A percentile compares a stretch with the other conserved stretches of the same genome.
These are phyloP conservation scores for Sepioteuthis lessoniana DNA, from an alignment of 2,888 invertebrate genomes.

Conservation along the genomic window DNA sequence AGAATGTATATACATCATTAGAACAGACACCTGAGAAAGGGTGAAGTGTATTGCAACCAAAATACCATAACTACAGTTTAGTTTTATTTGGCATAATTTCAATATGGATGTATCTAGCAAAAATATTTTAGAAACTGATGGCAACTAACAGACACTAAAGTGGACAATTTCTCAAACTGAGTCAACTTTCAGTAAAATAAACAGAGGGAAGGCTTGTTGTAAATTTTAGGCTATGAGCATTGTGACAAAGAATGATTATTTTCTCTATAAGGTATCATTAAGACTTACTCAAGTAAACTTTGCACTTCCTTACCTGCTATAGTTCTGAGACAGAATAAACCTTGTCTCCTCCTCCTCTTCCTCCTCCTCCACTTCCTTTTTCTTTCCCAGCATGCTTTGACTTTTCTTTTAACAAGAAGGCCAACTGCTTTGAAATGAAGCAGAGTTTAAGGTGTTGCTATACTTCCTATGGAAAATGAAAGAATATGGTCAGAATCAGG, in stretches of 20 bases:
- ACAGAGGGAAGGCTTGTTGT: not conserved
- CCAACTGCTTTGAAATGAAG: not conserved
- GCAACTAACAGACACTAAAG: not conserved
- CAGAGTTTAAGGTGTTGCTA: not conserved
- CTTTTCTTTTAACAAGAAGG: not conserved
- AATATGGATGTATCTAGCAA: not conserved
- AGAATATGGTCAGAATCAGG: not conserved
- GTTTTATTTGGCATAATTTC: not conserved
- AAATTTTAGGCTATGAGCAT: not conserved
- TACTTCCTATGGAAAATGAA: not conserved
- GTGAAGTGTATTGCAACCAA: not conserved
- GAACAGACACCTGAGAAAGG: no score
- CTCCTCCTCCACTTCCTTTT: not conserved
- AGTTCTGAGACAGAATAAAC: not conserved
- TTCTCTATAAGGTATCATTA: not conserved
- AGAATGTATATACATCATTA: no score
- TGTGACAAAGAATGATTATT: not conserved
- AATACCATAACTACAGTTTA: not conserved
- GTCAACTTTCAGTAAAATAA: not conserved
- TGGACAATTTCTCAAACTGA: slow-evolving; percentile 11
- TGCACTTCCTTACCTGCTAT: not conserved
- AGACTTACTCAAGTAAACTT: not conserved
- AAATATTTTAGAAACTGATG: not conserved
- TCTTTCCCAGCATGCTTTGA: not conserved
- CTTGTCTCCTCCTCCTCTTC: not conserved